Conservation (phyloP, 2,888 invertebrate genomes). For the Drosophila anomelani region DNA sequence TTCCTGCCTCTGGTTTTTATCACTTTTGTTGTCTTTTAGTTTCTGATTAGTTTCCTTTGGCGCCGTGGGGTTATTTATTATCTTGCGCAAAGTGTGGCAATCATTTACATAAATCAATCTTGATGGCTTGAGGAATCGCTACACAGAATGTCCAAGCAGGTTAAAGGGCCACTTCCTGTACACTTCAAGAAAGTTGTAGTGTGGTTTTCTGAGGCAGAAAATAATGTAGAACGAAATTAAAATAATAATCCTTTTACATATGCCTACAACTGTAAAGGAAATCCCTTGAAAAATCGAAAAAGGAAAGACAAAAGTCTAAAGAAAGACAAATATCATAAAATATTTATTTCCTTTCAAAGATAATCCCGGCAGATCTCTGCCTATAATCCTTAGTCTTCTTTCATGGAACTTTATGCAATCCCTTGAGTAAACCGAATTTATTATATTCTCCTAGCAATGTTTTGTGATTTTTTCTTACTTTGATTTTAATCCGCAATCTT, state of each 20-base stretch:
- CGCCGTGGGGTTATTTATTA: conserved; percentile 67
- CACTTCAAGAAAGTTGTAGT: background rate
- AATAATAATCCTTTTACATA: background rate
- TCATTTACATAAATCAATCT: conserved; percentile 79
- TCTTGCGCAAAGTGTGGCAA: conserved; percentile 75
- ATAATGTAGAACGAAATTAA: background rate
- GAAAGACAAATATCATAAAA: too few relatives aligned
- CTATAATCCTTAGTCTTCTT: background rate
- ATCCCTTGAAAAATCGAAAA: background rate
- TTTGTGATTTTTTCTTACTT: conserved; percentile 3
- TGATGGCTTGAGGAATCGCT: conserved; percentile 34
- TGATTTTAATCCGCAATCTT: conserved; percentile 22
- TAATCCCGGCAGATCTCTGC: background rate
- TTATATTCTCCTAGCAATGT: conserved; percentile 1
- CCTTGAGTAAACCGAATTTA: conserved; percentile 9
- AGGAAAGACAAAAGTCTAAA: background rate
- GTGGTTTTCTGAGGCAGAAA: background rate
- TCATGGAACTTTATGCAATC: background rate
- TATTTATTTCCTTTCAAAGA: background rate
- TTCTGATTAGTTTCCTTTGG: conserved; percentile 67
- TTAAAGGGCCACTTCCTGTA: conserved; percentile 29
- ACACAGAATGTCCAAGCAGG: conserved; percentile 22
- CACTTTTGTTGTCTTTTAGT: conserved; percentile 53
- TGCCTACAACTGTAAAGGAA: background rate
- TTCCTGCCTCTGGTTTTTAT: conserved; percentile 35